Conservation (phyloP, 1,140 invertebrate genomes). For the Ladona fulva region DNA sequence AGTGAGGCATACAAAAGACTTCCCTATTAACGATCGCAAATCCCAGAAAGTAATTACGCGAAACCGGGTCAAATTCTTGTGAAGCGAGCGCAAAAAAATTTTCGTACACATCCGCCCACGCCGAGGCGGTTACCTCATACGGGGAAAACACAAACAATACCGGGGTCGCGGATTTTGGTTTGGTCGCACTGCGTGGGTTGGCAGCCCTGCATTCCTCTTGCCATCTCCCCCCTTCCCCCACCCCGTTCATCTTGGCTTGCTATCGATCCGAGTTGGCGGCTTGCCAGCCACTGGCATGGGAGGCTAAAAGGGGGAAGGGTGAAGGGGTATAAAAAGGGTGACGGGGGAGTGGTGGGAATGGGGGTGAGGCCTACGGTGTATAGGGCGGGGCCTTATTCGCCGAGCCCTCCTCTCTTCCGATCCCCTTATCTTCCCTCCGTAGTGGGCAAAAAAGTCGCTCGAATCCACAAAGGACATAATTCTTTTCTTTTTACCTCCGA, state of each 20-base stretch:
- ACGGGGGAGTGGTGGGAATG: slow-evolving; percentile 11
- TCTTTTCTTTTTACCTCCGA: background rate
- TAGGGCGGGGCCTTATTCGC: slow-evolving; percentile 15
- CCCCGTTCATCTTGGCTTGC: slow-evolving; percentile 13
- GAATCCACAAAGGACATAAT: slow-evolving; percentile 1
- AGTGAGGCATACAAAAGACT: no score
- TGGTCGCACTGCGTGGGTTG: slow-evolving; percentile 33
- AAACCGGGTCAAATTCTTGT: background rate
- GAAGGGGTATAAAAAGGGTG: slow-evolving; percentile 16
- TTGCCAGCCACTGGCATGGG: slow-evolving; percentile 12
- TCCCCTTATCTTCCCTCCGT: background rate
- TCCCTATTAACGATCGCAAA: background rate
- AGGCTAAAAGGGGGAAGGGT: slow-evolving; percentile 17
- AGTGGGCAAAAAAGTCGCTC: background rate
- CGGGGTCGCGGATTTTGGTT: slow-evolving; percentile 31
- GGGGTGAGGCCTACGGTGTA: background rate
- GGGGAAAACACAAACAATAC: slow-evolving; percentile 1
- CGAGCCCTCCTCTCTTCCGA: slow-evolving; percentile 12
- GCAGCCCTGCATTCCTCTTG: slow-evolving; percentile 34
- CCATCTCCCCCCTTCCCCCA: slow-evolving; percentile 26
- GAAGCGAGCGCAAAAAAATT: background rate
- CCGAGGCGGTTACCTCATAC: background rate
- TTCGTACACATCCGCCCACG: background rate
- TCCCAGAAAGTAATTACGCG: background rate
- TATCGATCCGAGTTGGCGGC: slow-evolving; percentile 20